Base-by-base conservation (phyloP, 2,888 invertebrate species). In the Dasysyrphus albostriatus region DNA sequence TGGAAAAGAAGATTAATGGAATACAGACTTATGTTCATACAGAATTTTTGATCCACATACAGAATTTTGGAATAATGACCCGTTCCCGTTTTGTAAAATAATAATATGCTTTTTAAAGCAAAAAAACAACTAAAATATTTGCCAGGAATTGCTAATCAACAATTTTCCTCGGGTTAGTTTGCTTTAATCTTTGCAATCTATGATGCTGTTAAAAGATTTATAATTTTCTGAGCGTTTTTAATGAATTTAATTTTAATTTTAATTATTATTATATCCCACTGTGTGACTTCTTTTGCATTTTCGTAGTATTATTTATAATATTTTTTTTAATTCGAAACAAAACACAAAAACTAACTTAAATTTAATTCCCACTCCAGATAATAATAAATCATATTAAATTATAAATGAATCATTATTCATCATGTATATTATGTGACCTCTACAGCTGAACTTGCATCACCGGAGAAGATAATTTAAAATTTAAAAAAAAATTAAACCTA, bases 331-430 rank as follows among this genome's bases (percentile, higher is more conserved):
- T 63, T 29, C 44, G 7, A 51, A 51, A 51, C 6, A 75, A 69
- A 76, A 77, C 1, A 65, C 49, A 56, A 72, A 24, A 56, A 56
- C 8, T 39, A 4, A 24, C 16, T 34, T 54, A 56, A 69, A 59
- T 44, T 61, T 49, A n/a, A 24, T 76, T 76, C 70, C 56, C 81
- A 67, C 47, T 49, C 67, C 14, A 69, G 61, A 73, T 24, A 70
- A 73, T 74, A 73, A 85, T 85, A 78, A 78, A 85, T 85, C 82
- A 85, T 59, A 72, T 24, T 54, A 47, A 29, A 75, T 56, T 69
- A 58, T 49, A 80, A 84, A 77, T 78, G 85, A 85, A 82, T 70
- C 69, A 59, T 70, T 56, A 65, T 87, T 83, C 69, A 70, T 78
- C 78, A 70, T 61, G 51, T 44, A 76, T 24, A 29, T 63, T n/a